phyloP scores from a whole-genome alignment of 2,113 vertebrate genomes.

The Pelecanoides urinatrix region DNA sequence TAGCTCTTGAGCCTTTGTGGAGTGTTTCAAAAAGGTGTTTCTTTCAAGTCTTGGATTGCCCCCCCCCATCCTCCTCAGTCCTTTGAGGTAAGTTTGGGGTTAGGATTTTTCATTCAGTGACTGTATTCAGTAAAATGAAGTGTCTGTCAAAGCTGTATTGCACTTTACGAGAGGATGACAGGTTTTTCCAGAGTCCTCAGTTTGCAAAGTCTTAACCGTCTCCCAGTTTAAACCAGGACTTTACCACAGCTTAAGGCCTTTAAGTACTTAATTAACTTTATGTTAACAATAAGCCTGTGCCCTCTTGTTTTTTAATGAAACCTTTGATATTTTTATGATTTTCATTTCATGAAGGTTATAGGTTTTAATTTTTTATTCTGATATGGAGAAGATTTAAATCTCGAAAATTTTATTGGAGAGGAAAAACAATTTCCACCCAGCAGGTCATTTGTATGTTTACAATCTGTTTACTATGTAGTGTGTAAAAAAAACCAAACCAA shows the following conservation, averaged over 20 bases:
- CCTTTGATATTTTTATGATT: background rate
- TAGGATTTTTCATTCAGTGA: background rate
- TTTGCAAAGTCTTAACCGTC: background rate
- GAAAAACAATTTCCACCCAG: background rate
- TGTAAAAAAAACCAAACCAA: background rate
- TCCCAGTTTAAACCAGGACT: background rate
- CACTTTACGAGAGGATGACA: background rate
- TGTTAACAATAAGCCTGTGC: background rate
- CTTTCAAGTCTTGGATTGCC: background rate
- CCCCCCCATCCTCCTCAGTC: background rate
- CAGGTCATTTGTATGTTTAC: background rate
- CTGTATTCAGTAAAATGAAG: background rate
- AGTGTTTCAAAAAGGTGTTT: slow-evolving; percentile 1
- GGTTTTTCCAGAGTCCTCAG: background rate
- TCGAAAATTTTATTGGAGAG: background rate
- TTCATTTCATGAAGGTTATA: background rate
- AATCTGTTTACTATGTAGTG: background rate
- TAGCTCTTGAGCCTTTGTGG: background rate
- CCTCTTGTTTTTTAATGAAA: background rate
- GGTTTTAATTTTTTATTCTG: background rate
- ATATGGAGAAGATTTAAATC: background rate
- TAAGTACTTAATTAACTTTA: background rate
- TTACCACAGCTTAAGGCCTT: background rate
- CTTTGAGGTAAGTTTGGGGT: background rate
- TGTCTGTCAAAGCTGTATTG: background rate